phyloP scores from a whole-genome alignment of 92 coral and sea anemone genomes.

The Zoanthus solanderi region DNA sequence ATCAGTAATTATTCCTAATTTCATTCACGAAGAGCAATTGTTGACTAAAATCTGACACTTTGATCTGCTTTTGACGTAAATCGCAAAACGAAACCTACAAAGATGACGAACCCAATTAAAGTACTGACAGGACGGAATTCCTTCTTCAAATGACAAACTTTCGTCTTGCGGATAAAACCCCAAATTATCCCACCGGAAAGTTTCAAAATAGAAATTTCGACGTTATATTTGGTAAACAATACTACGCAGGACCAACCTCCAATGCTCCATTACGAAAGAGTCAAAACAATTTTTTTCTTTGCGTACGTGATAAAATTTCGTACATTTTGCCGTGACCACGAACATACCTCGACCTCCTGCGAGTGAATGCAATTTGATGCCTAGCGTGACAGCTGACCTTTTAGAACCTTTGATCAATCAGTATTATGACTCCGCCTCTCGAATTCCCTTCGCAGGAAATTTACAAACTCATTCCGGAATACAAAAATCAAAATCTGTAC shows the following conservation, averaged over 20 bases:
- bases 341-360: constrained; percentile 11
- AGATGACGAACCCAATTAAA: constrained; percentile 37
- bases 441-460: constrained; percentile 18
- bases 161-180: constrained; percentile 15
- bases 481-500: background rate
- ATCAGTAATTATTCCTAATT: constrained; percentile 35
- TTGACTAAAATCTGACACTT: constrained; percentile 48
- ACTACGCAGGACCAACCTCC: background rate
- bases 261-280: background rate
- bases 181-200: constrained; percentile 6
- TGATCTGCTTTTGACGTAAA: constrained; percentile 45
- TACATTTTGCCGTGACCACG: constrained; percentile 34
- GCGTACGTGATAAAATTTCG: constrained; percentile 45
- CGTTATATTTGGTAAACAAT: background rate
- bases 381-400: constrained; percentile 31
- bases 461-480: background rate
- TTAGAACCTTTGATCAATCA: constrained; percentile 18
- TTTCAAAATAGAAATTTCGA: background rate
- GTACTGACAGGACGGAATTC: constrained; percentile 37
- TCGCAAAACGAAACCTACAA: constrained; percentile 16
- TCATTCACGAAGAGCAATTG: constrained; percentile 20
- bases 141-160: constrained; percentile 1
- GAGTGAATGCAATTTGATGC: constrained; percentile 16
- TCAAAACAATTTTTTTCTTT: background rate
- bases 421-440: background rate